phyloP scores from a whole-genome alignment of 2,888 invertebrate species.

The Nudaria mundana region DNA sequence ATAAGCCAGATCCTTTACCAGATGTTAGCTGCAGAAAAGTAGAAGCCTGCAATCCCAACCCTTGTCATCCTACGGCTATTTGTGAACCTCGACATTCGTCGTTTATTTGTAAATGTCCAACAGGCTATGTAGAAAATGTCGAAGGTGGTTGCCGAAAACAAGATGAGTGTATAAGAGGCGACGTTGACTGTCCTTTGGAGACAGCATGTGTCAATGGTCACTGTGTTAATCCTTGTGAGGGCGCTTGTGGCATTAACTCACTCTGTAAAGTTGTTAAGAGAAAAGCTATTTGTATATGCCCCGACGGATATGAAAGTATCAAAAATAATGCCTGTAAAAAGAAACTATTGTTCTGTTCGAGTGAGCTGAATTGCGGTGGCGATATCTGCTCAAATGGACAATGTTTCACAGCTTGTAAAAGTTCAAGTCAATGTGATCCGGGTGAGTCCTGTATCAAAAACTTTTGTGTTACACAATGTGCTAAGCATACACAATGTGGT shows the following conservation, averaged over 20 bases:
- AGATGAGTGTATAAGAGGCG: constrained; percentile 86
- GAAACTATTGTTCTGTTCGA: constrained; percentile 83
- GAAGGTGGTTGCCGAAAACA: constrained; percentile 88
- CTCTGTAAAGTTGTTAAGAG: constrained; percentile 89
- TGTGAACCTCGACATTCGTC: constrained; percentile 86
- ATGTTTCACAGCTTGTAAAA: constrained; percentile 90
- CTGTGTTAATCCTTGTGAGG: constrained; percentile 91
- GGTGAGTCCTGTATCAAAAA: constrained; percentile 90
- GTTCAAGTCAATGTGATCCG: constrained; percentile 87
- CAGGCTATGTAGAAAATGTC: constrained; percentile 88
- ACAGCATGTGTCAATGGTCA: constrained; percentile 86
- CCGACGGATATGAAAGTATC: constrained; percentile 87
- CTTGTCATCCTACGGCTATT: constrained; percentile 90
- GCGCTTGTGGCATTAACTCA: constrained; percentile 90
- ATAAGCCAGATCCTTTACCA: constrained; percentile 89
- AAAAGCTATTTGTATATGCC: constrained; percentile 90
- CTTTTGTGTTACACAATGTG: constrained; percentile 90
- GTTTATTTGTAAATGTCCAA: constrained; percentile 89
- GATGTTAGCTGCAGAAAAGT: constrained; percentile 89
- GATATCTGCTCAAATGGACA: constrained; percentile 91
- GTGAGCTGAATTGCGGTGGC: constrained; percentile 88
- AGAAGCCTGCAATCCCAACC: constrained; percentile 87
- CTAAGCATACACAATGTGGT: constrained; percentile 90
- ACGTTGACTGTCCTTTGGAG: constrained; percentile 88
- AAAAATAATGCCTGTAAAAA: constrained; percentile 85